Conservation (phyloP, 2,797 vertebrate species). For the Microtus obscurus region DNA sequence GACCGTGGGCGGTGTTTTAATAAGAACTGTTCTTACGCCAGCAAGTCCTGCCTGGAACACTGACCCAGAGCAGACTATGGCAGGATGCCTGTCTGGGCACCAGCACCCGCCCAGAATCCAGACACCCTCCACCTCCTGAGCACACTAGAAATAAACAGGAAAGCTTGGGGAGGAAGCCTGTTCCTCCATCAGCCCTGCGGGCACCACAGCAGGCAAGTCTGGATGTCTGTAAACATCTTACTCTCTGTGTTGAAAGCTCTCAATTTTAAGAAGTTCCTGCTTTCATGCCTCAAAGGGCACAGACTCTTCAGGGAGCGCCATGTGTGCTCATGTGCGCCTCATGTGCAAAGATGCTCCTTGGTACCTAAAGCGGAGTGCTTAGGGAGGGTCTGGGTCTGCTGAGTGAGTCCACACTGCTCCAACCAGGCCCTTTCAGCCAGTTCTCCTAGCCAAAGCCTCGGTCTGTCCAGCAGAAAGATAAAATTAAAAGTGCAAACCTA, state of each 20-base stretch:
- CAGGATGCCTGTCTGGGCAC: background rate
- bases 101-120: background rate
- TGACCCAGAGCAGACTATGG: background rate
- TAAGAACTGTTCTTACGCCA: background rate
- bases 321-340: accelerated
- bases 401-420: background rate
- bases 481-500: background rate
- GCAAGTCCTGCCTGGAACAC: background rate
- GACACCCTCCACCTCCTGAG: background rate
- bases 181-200: background rate
- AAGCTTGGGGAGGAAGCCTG: background rate
- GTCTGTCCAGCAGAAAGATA: background rate
- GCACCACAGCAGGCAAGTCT: accelerated
- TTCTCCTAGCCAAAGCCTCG: background rate
- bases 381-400: background rate
- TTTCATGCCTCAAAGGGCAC: accelerated
- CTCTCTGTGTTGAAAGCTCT: background rate
- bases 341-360: background rate
- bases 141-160: slow-evolving; percentile 57
- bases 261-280: background rate
- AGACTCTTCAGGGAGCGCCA: background rate
- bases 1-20: background rate
- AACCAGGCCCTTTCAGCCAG: background rate
- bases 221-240: slow-evolving; percentile 26
- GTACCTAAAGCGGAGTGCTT: accelerated